phyloP scores from a whole-genome alignment of 2,797 vertebrate species.

The Eleutherodactylus coqui region DNA sequence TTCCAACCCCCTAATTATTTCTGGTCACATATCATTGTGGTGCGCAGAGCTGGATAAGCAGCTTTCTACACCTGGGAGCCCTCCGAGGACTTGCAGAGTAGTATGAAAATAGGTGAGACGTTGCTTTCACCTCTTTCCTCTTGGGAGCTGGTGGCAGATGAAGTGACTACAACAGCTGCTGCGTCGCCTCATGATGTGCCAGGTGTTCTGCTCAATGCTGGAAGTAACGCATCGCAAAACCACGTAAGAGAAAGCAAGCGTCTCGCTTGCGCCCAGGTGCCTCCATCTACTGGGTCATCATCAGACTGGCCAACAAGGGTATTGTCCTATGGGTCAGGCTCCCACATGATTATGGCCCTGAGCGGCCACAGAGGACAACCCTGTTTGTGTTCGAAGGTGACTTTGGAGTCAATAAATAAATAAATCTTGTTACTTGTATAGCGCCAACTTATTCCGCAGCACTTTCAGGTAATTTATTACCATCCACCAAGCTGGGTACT shows the following conservation, averaged over 20 bases:
- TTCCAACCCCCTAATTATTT: not conserved
- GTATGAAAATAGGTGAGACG: conserved; percentile 7
- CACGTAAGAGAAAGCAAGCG: not conserved
- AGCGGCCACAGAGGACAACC: not conserved
- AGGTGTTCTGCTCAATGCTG: not conserved
- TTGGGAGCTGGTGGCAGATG: not conserved
- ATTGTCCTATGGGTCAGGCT: not conserved
- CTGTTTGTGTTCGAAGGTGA: not conserved
- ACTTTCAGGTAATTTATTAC: no score
- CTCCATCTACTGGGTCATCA: not conserved
- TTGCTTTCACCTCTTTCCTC: not conserved
- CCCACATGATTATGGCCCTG: not conserved
- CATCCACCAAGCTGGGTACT: no score
- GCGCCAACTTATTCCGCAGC: no score
- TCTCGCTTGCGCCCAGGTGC: not conserved
- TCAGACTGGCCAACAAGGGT: not conserved
- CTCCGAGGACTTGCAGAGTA: conserved; percentile 13
- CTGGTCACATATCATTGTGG: not conserved
- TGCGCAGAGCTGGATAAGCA: not conserved
- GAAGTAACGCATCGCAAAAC: not conserved
- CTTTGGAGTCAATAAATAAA: not conserved
- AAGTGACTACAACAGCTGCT: conserved; percentile 3
- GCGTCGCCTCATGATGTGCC: not conserved
- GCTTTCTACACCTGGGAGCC: not conserved
- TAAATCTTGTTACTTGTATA: no score